These are phyloP conservation scores for Cosmia pyralina DNA, from an alignment of 2,888 invertebrate species.

Conservation along the genomic window DNA sequence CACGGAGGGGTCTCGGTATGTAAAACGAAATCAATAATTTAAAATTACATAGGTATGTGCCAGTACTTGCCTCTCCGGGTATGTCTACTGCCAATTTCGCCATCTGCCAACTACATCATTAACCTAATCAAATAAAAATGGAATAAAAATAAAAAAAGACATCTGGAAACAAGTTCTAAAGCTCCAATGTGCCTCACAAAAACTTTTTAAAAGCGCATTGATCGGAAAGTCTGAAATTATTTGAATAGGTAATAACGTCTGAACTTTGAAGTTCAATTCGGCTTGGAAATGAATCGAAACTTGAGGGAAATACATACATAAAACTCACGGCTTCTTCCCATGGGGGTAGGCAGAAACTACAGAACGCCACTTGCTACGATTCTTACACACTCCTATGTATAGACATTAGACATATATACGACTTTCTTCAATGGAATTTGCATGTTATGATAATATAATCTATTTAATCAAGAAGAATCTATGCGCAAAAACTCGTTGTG, in stretches of 20 bases:
- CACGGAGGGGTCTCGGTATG: too few relatives aligned
- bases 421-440: not conserved
- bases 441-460: too few relatives aligned
- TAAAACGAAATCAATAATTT: too few relatives aligned
- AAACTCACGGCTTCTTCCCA: not conserved
- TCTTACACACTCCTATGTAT: not conserved
- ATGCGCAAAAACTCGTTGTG: too few relatives aligned
- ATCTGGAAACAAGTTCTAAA: not conserved
- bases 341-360: not conserved
- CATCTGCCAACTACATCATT: too few relatives aligned
- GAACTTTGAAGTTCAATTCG: not conserved
- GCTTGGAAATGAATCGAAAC: not conserved
- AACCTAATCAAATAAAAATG: too few relatives aligned
- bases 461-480: too few relatives aligned
- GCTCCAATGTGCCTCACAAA: not conserved
- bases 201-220: not conserved
- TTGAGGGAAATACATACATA: not conserved
- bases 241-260: not conserved
- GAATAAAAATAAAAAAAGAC: too few relatives aligned
- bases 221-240: not conserved
- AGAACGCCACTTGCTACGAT: not conserved
- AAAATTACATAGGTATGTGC: too few relatives aligned
- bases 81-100: too few relatives aligned
- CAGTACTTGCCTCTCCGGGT: too few relatives aligned
- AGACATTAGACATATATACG: not conserved